phyloP scores from a whole-genome alignment of 2,888 invertebrate genomes.

The Tiliacea aurago region DNA sequence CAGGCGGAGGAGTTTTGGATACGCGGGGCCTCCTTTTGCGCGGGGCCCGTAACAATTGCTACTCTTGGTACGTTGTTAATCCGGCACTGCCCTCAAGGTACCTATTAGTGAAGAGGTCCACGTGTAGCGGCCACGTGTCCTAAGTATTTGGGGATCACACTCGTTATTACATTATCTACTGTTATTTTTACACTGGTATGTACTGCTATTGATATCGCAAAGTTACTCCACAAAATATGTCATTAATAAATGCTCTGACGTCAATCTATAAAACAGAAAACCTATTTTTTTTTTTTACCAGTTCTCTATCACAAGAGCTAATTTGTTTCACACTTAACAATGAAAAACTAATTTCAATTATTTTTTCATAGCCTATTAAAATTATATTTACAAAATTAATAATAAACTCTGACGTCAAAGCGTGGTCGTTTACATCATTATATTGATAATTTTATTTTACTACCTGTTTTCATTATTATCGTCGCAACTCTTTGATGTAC shows the following conservation, averaged over 20 bases:
- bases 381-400: conserved; percentile 35
- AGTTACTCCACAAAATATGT: conserved; percentile 43
- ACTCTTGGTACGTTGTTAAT: no score
- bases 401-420: conserved; percentile 60
- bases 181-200: conserved; percentile 29
- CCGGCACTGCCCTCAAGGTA: neutral
- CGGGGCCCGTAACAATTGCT: no score
- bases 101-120: neutral
- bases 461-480: conserved; percentile 21
- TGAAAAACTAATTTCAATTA: conserved; percentile 22
- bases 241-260: conserved; percentile 63
- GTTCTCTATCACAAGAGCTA: conserved; percentile 39
- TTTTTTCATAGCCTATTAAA: conserved; percentile 41
- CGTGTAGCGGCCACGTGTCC: conserved; percentile 9
- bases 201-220: conserved; percentile 45
- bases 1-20: no score
- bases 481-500: conserved; percentile 2
- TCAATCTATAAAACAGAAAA: conserved; percentile 58
- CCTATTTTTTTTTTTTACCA: conserved; percentile 42
- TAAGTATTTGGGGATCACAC: conserved; percentile 12
- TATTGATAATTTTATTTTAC: conserved; percentile 23
- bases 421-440: conserved; percentile 45
- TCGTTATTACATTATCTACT: neutral
- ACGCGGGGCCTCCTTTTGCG: no score
- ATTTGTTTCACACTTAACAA: conserved; percentile 39